These are phyloP conservation scores for Hydra vulgaris DNA, from an alignment of 30 jellyfish, hydroid and myxozoan genomes.

Conservation along the genomic window DNA sequence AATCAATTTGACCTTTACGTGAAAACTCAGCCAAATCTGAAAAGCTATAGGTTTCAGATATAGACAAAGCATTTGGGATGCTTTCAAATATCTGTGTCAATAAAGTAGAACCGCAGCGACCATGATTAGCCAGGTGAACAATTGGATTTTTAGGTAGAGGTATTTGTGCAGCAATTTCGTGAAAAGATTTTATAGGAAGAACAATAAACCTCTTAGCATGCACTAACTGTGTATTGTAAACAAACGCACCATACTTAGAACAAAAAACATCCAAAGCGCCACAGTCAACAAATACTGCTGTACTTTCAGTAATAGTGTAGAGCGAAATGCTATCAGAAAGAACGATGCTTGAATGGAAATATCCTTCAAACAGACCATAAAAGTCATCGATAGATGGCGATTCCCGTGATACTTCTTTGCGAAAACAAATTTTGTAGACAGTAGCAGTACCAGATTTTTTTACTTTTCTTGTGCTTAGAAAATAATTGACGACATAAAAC, in stretches of 20 bases:
- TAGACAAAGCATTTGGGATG: slow-evolving; percentile 15
- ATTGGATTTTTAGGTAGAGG: slow-evolving; percentile 11
- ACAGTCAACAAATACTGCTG: slow-evolving; percentile 24
- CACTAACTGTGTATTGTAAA: slow-evolving; percentile 8
- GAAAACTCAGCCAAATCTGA: slow-evolving; percentile 21
- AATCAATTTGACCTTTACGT: background rate
- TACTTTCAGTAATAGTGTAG: slow-evolving; percentile 4
- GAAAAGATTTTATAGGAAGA: slow-evolving; percentile 15
- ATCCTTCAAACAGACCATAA: background rate
- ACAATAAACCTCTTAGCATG: slow-evolving; percentile 1
- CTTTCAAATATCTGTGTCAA: slow-evolving; percentile 2
- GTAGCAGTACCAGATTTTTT: too few species aligned
- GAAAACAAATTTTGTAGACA: slow-evolving; percentile 16
- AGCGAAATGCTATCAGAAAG: slow-evolving; percentile 4
- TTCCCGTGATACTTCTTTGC: background rate
- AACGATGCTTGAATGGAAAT: slow-evolving; percentile 9
- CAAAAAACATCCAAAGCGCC: slow-evolving; percentile 13
- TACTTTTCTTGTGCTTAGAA: too few species aligned
- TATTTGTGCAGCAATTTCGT: background rate
- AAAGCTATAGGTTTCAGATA: slow-evolving; percentile 19
- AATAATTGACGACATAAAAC: too few species aligned
- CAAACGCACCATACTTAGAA: slow-evolving; percentile 16
- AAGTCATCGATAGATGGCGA: background rate
- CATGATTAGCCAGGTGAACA: slow-evolving; percentile 27
- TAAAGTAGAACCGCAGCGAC: slow-evolving; percentile 33